A percentile compares a stretch with the other conserved stretches of the same genome.
Evolutionary conservation across 2,888 invertebrate genomes (phyloP).

Genomic region (Anorthoa munda): DNA sequence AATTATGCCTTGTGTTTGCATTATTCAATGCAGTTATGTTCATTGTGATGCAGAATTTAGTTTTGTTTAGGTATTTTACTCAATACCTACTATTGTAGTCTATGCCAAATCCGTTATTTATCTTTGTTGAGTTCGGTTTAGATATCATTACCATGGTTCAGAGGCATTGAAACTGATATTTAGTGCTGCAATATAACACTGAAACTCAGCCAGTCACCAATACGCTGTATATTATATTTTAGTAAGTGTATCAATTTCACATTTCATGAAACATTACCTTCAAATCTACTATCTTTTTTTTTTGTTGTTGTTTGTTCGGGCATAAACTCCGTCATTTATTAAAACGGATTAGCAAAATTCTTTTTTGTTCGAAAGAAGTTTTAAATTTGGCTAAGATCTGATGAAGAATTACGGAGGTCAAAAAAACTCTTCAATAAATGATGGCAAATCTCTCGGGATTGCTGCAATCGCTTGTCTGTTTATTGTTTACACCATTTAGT

Average conservation of each 20-base stretch:
- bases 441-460: too few relatives aligned
- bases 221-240: neutral
- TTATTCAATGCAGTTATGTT: neutral
- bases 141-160: too few relatives aligned
- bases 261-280: neutral
- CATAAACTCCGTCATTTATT: too few relatives aligned
- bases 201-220: neutral
- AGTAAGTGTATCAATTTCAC: too few relatives aligned
- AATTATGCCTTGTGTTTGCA: neutral
- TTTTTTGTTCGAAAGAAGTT: too few relatives aligned
- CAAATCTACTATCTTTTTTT: neutral
- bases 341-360: too few relatives aligned
- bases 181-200: constrained; percentile 2
- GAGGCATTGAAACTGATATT: neutral
- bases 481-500: too few relatives aligned
- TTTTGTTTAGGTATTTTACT: neutral
- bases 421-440: too few relatives aligned
- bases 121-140: neutral
- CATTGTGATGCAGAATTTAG: neutral
- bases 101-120: neutral
- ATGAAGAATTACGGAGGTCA: too few relatives aligned
- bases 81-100: neutral
- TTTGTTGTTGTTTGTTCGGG: too few relatives aligned
- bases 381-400: too few relatives aligned
- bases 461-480: too few relatives aligned